Conservation (phyloP, 37 sponge, comb jelly and placozoan genomes). For the Spongilla lacustris region DNA sequence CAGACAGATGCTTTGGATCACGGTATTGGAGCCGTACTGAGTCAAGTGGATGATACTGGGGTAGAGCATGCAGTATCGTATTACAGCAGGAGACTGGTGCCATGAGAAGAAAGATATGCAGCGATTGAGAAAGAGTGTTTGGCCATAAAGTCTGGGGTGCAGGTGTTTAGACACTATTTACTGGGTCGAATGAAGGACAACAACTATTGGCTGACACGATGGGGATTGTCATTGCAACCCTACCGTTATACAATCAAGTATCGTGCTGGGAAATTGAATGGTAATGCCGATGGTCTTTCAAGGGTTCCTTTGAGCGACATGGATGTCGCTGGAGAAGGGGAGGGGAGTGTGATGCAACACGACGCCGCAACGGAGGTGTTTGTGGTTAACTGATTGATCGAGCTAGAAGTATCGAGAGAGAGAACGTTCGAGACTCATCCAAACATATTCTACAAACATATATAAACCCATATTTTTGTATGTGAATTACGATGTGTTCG, state of each 20-base stretch:
- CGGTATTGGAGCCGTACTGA: not conserved
- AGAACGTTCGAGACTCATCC: too few relatives aligned
- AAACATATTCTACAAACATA: too few relatives aligned
- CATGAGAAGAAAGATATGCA: not conserved
- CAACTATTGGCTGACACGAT: not conserved
- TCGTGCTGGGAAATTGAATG: not conserved
- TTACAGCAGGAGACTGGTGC: not conserved
- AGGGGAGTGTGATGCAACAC: not conserved
- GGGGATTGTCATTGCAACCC: not conserved
- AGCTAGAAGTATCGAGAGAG: too few relatives aligned
- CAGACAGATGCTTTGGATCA: constrained; percentile 26
- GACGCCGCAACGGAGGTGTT: not conserved
- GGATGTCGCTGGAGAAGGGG: not conserved
- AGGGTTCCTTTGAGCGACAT: not conserved
- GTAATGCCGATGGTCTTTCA: not conserved
- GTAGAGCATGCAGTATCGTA: not conserved
- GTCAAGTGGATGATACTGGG: not conserved
- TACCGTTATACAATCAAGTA: not conserved
- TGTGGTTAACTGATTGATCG: not conserved
- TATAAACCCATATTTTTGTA: too few relatives aligned
- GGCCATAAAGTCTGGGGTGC: not conserved
- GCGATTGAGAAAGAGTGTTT: not conserved
- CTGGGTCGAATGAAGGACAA: not conserved
- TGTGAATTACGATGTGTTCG: too few relatives aligned
- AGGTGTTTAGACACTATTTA: not conserved